These are phyloP conservation scores for Denticeps clupeoides DNA, from an alignment of 2,797 vertebrate genomes.

Conservation along the genomic window DNA sequence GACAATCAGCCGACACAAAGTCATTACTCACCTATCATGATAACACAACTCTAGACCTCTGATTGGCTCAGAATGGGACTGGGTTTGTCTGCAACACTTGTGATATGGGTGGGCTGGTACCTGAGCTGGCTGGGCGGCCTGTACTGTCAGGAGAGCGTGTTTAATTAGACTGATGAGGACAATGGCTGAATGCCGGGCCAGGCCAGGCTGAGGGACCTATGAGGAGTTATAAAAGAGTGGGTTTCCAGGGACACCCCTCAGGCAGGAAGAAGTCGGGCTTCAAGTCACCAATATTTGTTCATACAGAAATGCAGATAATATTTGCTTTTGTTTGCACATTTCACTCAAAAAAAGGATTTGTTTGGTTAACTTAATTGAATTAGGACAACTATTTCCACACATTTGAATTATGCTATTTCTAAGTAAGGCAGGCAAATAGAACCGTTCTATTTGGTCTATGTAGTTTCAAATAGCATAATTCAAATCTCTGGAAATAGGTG, in stretches of 20 bases:
- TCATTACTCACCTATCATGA: conserved; percentile 38
- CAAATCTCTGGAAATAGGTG: too few relatives aligned
- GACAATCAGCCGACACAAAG: conserved; percentile 30
- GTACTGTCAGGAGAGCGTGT: conserved; percentile 35
- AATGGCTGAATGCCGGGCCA: conserved; percentile 54
- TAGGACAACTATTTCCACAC: too few relatives aligned
- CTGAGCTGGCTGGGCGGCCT: background rate
- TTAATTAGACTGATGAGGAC: conserved; percentile 61
- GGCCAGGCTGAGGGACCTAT: conserved; percentile 39
- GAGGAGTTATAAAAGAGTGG: conserved; percentile 56
- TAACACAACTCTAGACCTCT: conserved; percentile 25
- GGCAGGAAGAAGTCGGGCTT: conserved; percentile 40
- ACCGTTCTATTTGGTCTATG: too few relatives aligned
- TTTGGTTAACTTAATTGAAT: too few relatives aligned
- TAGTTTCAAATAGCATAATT: too few relatives aligned
- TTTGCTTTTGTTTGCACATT: background rate
- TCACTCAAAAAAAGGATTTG: conserved; percentile 5
- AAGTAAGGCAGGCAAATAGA: too few relatives aligned
- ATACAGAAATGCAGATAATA: background rate
- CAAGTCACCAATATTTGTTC: conserved; percentile 36
- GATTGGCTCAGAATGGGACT: conserved; percentile 44
- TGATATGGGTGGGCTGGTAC: background rate
- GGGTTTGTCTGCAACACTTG: conserved; percentile 17
- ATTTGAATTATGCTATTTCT: too few relatives aligned
- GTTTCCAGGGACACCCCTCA: conserved; percentile 56